A percentile compares a stretch with the other conserved stretches of the same genome.
These are phyloP conservation scores for Buceros bicornis DNA, from an alignment of 2,797 vertebrate species.

Conservation along the genomic window DNA sequence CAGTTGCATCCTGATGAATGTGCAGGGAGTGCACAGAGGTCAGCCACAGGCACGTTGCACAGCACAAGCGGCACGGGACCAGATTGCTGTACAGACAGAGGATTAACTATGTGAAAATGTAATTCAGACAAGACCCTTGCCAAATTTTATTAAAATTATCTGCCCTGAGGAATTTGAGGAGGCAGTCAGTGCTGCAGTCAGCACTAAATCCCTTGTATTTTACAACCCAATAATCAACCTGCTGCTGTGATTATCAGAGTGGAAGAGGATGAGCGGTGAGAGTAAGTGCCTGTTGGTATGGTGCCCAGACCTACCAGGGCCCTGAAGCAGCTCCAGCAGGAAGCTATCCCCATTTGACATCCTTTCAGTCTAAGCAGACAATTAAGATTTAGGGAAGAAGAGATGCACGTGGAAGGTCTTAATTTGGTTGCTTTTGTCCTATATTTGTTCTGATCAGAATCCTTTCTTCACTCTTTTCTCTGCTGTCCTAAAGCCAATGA, in stretches of 20 bases:
- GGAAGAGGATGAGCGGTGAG: constrained; percentile 54
- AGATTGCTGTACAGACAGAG: constrained; percentile 22
- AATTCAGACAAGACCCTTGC: constrained; percentile 51
- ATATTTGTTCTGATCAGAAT: constrained; percentile 10
- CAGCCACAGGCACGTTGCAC: not conserved
- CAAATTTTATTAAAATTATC: constrained; percentile 68
- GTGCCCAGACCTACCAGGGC: constrained; percentile 56
- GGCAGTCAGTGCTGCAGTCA: constrained; percentile 64
- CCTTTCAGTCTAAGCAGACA: not conserved
- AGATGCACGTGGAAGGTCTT: not conserved
- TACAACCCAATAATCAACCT: constrained; percentile 71
- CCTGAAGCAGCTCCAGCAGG: constrained; percentile 46
- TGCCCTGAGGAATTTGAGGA: constrained; percentile 47
- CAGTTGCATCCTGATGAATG: not conserved
- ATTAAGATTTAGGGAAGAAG: not conserved
- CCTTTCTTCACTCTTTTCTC: not conserved
- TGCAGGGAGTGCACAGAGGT: not conserved
- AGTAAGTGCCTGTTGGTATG: constrained; percentile 63
- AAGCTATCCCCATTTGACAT: constrained; percentile 32
- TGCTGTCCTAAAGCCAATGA: constrained; percentile 20
- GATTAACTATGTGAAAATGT: constrained; percentile 63
- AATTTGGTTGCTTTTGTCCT: not conserved
- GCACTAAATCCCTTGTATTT: constrained; percentile 69
- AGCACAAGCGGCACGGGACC: not conserved
- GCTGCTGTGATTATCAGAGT: constrained; percentile 71